Evolutionary conservation across 2,797 vertebrate genomes (phyloP), one percentile per base, ranked within the genome.

Genomic region (Hyperoplus lanceolatus): DNA sequence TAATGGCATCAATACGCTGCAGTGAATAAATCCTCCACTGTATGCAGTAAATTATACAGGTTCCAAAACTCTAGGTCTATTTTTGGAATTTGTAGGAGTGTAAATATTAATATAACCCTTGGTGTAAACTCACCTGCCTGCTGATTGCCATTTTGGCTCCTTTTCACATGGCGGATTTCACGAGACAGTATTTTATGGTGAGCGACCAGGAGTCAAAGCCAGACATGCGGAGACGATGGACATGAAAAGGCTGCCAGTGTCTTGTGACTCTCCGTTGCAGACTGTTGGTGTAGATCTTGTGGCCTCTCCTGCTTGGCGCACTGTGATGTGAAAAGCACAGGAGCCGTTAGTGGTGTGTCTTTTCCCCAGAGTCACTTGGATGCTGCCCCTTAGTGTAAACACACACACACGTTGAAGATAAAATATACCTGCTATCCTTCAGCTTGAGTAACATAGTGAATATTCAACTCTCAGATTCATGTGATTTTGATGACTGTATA

Each of bases 401-500:
- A 67, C 64, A 15, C 64, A 15, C 53, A 75, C 29, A 55, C 49
- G 45, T 57, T 49, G n/a, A 77, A 67, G 9, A 64, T 77, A 45
- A 64, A 58, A 75, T 15, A 29, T 15, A 7, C n/a, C 21, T 41
- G 3, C 56, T 29, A 62, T 14, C 1, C 39, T 21, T 10, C 74
- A 79, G 71, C 49, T 49, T 18, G 4, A n/a, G 36, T 50, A 16
- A 71, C 45, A 69, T 21, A 4, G 51, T 65, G 58, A 77, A 58
- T 81, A 77, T 64, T 69, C 54, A 58, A 1, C 58, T 53, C 45
- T 41, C 50, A 43, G 56, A 46, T 56, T 65, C 50, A 48, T 75
- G 74, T 80, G 72, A 10, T 56, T 72, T 49, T 86, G 79, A 88
- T 77, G 60, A 59, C 49, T 68, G 15, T 43, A 48, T 86, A 63